Conservation (phyloP, 2,888 invertebrate genomes). For the Apomyelois bistriatella region DNA sequence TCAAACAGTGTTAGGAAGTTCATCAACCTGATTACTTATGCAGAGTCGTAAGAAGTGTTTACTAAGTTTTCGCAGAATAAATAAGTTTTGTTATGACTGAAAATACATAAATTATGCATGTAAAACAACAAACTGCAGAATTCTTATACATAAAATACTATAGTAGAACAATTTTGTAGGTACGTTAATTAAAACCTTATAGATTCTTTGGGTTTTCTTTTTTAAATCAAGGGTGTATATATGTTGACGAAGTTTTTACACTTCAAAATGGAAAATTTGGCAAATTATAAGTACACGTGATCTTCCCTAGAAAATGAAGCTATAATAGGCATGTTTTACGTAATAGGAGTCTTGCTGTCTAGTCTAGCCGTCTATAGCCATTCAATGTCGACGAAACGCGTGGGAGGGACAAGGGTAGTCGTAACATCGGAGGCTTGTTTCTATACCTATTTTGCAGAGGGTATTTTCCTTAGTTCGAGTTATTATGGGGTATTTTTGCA, state of each 20-base stretch:
- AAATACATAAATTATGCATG: slow-evolving; percentile 5
- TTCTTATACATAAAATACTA: too few relatives aligned
- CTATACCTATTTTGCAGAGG: slow-evolving; percentile 21
- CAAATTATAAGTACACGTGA: too few relatives aligned
- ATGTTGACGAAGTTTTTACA: too few relatives aligned
- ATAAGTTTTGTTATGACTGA: not conserved
- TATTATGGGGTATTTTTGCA: slow-evolving; percentile 25
- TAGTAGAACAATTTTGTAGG: too few relatives aligned
- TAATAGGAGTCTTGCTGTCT: slow-evolving; percentile 63
- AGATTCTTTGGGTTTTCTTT: too few relatives aligned
- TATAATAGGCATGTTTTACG: too few relatives aligned
- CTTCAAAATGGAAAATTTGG: too few relatives aligned
- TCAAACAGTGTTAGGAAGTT: slow-evolving; percentile 1
- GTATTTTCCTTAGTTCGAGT: slow-evolving; percentile 26
- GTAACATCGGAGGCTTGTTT: slow-evolving; percentile 16
- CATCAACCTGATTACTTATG: slow-evolving; percentile 9
- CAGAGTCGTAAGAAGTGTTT: slow-evolving; percentile 7
- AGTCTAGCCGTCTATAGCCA: slow-evolving; percentile 30
- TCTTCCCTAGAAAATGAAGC: too few relatives aligned
- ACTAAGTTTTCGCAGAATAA: slow-evolving; percentile 11
- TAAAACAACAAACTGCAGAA: not conserved
- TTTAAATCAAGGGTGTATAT: too few relatives aligned
- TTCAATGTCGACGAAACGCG: slow-evolving; percentile 39
- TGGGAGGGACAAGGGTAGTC: slow-evolving; percentile 23
- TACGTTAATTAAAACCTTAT: too few relatives aligned